Evolutionary conservation across 2,888 invertebrate genomes (phyloP), one percentile per base, ranked within the genome.

Genomic region (Drosophila neonasuta): DNA sequence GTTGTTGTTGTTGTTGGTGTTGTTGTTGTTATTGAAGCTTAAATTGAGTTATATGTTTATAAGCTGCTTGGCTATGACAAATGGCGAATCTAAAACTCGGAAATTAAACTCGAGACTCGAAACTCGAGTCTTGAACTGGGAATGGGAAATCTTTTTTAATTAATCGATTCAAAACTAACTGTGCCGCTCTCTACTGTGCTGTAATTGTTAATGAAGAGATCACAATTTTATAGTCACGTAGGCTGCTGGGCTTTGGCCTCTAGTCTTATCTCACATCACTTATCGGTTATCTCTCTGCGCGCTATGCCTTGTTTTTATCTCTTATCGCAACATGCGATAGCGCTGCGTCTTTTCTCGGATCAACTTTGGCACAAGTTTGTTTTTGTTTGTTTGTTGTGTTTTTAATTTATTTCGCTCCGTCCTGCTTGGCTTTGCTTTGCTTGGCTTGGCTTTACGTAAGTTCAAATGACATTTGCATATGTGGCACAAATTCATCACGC

Each of bases 181-280:
- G 61, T 67, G 60, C 11, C 42, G 41, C n/a, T 24, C 24, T 24
- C 24, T 6, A 17, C 15, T 36, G 29, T 32, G 65, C 17, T 44
- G 42, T 49, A 68, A 62, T 56, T 68, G 54, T 58, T 71, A 63
- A 50, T 52, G 45, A 58, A 41, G 73, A 72, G 73, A 72, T 65
- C 82, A 68, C 82, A 69, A 66, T 77, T 82, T 82, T 85, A 84
- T 80, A 85, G 36, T 36, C 36, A 36, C 36, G 36, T n/a, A 11
- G 15, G 59, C 60, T 57, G 39, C 46, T 45, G 50, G 54, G 36
- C 48, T 50, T 63, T 45, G 30, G 7, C 30, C 17, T 49, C 48
- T 17, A 11, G 30, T 9, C 44, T 66, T 52, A 57, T 44, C 56
- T 45, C 20, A 24, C 56, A 68, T 51, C 55, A 34, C n/a, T 46